Base-by-base conservation (phyloP, 1,140 invertebrate species). In the Listronotus bonariensis region DNA sequence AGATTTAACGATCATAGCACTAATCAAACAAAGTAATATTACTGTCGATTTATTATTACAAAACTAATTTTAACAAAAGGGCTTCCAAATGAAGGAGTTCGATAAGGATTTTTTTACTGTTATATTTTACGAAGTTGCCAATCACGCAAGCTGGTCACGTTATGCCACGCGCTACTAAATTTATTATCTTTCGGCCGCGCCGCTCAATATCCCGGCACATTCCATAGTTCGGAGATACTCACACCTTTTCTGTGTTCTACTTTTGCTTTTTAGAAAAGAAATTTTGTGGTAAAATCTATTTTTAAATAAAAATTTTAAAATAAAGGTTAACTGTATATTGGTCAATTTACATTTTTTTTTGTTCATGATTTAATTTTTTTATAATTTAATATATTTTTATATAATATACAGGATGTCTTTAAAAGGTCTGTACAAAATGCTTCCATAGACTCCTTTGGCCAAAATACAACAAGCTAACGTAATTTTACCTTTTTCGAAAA, bases 31-130 rank as follows among this genome's bases (percentile, higher is more conserved):
- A 53, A 53, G 32, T 31, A 53, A 20, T 14, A 53, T 26, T 53
- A 53, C 49, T 36, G 32, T 38, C 49, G 31, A 53, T 53, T 53
- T 53, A 53, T 49, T 49, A 49, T 49, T 49, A 43, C 45, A 18
- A 51, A 60, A 49, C 36, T 60, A 45, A 41, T 60, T 51, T 41
- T n/a, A 48, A 31, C 45, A 46, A 40, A 60, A 51, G 36, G 20
- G 46, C 36, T 31, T 52, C 60, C 7, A 52, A 65, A 65, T 65
- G 62, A 53, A 48, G 42, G 62, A 56, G 54, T 34, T 53, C 62
- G 62, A 56, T 56, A 65, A 65, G 62, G 46, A 65, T n/a, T n/a
- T 26, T 65, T 65, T 65, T 63, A 63, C 48, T 65, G 62, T 65
- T 65, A 65, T 65, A 56, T 49, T 56, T 63, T 54, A 54, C 34